Evolutionary conservation across 2,797 vertebrate species (phyloP).

Genomic region (Sebastiscus tertius): DNA sequence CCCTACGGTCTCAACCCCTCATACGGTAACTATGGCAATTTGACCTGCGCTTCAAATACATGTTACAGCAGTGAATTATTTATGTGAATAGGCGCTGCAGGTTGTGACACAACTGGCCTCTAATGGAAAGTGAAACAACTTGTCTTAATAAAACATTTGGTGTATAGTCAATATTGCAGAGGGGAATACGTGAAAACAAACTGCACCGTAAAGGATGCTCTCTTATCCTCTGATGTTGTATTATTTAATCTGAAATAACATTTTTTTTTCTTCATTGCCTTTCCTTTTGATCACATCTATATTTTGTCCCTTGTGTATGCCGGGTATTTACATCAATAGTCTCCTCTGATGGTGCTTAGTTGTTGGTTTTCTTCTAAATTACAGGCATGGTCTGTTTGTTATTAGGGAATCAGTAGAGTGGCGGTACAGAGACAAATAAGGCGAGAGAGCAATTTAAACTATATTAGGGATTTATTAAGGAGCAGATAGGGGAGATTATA

Average conservation of each 20-base stretch:
- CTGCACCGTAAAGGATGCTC: neutral
- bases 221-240: neutral
- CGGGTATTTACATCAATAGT: conserved; percentile 50
- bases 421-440: conserved; percentile 18
- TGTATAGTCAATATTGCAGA: neutral
- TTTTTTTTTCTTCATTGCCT: conserved; percentile 11
- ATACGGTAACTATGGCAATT: conserved; percentile 78
- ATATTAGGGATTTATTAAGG: conserved; percentile 63
- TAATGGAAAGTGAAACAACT: neutral
- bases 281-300: conserved; percentile 29
- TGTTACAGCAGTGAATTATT: neutral
- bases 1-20: conserved; percentile 73
- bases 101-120: neutral
- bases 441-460: conserved; percentile 53
- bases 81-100: neutral
- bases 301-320: conserved; percentile 27
- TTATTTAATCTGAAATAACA: conserved; percentile 20
- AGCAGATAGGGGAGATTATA: conserved; percentile 48
- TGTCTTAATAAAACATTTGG: conserved; percentile 4
- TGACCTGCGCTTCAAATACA: neutral
- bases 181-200: conserved; percentile 16
- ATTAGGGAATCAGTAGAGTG: conserved; percentile 36
- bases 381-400: conserved; percentile 50
- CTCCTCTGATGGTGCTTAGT: conserved; percentile 51
- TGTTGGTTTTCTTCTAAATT: conserved; percentile 59